Conservation (phyloP, 1,140 invertebrate genomes). For the Mamestra configurata region DNA sequence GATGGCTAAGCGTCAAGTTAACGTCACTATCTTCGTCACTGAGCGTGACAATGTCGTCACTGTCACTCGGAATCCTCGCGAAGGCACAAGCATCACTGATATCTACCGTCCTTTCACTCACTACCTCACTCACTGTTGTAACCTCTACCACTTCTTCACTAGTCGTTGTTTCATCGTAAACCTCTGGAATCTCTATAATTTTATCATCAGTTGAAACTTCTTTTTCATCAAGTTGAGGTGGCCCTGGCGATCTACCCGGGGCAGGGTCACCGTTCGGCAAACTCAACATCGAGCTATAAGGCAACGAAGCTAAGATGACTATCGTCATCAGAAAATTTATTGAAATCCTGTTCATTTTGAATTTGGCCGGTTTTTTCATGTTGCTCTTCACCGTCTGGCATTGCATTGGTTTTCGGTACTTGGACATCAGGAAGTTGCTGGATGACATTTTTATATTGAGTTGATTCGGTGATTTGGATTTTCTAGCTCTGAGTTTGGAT, state of each 20-base stretch:
- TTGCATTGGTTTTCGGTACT: slow-evolving; percentile 48
- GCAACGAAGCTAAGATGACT: slow-evolving; percentile 72
- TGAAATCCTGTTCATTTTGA: slow-evolving; percentile 68
- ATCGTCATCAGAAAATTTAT: slow-evolving; percentile 66
- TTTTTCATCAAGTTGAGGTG: slow-evolving; percentile 67
- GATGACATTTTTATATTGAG: slow-evolving; percentile 38
- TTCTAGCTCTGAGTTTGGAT: neutral
- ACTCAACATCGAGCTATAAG: slow-evolving; percentile 77
- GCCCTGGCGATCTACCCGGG: slow-evolving; percentile 80
- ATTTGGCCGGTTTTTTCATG: slow-evolving; percentile 60
- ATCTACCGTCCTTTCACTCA: slow-evolving; percentile 64
- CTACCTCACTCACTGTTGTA: slow-evolving; percentile 71
- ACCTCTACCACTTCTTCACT: slow-evolving; percentile 61
- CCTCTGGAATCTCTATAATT: slow-evolving; percentile 51
- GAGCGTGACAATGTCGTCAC: slow-evolving; percentile 77
- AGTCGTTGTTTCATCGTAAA: slow-evolving; percentile 75
- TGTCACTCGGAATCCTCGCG: slow-evolving; percentile 79
- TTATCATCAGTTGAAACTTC: slow-evolving; percentile 50
- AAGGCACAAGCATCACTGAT: slow-evolving; percentile 80
- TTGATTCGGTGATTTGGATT: neutral
- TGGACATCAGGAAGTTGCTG: slow-evolving; percentile 40
- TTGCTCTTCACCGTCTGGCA: slow-evolving; percentile 47
- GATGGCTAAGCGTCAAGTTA: slow-evolving; percentile 78
- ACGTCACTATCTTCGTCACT: slow-evolving; percentile 79
- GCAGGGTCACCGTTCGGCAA: slow-evolving; percentile 82